These are phyloP conservation scores for Nebria salina DNA, from an alignment of 2,888 invertebrate species.

Conservation along the genomic window DNA sequence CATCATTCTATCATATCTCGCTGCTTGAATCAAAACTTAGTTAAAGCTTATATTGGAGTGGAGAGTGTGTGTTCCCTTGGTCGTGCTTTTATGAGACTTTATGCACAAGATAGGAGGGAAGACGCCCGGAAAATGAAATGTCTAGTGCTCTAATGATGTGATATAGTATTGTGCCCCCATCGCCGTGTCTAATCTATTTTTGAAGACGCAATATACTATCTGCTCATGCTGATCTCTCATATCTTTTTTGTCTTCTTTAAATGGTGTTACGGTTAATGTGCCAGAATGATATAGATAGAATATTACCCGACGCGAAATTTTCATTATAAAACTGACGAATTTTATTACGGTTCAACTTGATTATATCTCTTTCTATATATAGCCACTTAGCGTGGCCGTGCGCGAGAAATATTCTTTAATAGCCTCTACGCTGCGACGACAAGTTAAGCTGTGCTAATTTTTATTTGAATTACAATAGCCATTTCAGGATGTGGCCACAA, in stretches of 20 bases:
- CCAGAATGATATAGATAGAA: constrained; percentile 45
- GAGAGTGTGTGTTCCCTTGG: not conserved
- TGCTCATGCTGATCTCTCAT: constrained; percentile 38
- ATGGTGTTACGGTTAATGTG: constrained; percentile 40
- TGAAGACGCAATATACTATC: constrained; percentile 31
- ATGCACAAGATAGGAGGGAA: constrained; percentile 41
- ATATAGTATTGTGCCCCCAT: constrained; percentile 34
- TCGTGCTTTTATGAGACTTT: constrained; percentile 31
- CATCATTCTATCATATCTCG: constrained; percentile 16
- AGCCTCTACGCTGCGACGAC: not conserved
- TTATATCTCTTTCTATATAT: not conserved
- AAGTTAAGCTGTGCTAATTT: not conserved
- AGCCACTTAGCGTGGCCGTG: not conserved
- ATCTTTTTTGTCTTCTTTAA: constrained; percentile 44
- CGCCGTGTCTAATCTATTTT: constrained; percentile 37
- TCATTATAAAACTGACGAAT: constrained; percentile 34
- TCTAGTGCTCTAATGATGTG: constrained; percentile 40
- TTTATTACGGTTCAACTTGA: not conserved
- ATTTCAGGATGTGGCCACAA: not conserved
- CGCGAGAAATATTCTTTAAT: not conserved
- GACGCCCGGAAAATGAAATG: constrained; percentile 42
- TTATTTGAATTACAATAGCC: not conserved
- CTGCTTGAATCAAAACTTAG: constrained; percentile 30
- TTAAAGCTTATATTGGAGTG: constrained; percentile 15
- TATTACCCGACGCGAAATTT: constrained; percentile 41